Evolutionary conservation across 2,113 vertebrate species (phyloP).

Genomic region (Sebastes schlegelii): DNA sequence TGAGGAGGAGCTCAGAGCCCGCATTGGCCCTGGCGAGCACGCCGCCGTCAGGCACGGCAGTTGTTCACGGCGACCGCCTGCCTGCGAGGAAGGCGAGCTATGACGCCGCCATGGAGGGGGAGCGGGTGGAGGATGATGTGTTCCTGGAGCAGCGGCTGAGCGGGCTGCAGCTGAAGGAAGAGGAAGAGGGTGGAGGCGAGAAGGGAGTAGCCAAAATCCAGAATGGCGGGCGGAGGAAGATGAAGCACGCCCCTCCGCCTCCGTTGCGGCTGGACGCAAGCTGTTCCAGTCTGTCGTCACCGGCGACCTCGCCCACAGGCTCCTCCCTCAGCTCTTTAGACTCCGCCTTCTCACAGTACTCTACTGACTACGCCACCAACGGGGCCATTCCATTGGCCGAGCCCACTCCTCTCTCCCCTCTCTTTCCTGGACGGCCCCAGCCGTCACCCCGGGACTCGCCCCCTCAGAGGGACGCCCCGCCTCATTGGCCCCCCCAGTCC

Average conservation of each 20-base stretch:
- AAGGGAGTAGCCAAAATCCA: constrained; percentile 79
- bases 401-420: constrained; percentile 55
- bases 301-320: constrained; percentile 89
- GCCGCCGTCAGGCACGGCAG: neutral
- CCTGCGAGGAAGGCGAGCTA: constrained; percentile 87
- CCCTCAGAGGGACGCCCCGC: constrained; percentile 49
- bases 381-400: constrained; percentile 63
- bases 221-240: constrained; percentile 76
- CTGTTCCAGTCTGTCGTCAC: constrained; percentile 92
- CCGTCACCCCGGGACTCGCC: constrained; percentile 67
- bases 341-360: constrained; percentile 93
- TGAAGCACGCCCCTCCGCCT: constrained; percentile 78
- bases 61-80: constrained; percentile 31
- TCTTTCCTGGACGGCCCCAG: constrained; percentile 40
- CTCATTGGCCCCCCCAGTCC: constrained; percentile 61
- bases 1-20: constrained; percentile 89
- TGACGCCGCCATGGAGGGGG: constrained; percentile 83
- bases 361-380: constrained; percentile 87
- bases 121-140: constrained; percentile 66
- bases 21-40: constrained; percentile 77
- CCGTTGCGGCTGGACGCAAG: constrained; percentile 86
- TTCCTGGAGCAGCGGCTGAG: constrained; percentile 79
- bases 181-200: constrained; percentile 80
- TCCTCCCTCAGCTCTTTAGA: constrained; percentile 92
- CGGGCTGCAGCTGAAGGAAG: constrained; percentile 85